Evolutionary conservation across 2,797 vertebrate genomes (phyloP), one percentile per base, ranked within the genome.

Genomic region (Lerista edwardsae): DNA sequence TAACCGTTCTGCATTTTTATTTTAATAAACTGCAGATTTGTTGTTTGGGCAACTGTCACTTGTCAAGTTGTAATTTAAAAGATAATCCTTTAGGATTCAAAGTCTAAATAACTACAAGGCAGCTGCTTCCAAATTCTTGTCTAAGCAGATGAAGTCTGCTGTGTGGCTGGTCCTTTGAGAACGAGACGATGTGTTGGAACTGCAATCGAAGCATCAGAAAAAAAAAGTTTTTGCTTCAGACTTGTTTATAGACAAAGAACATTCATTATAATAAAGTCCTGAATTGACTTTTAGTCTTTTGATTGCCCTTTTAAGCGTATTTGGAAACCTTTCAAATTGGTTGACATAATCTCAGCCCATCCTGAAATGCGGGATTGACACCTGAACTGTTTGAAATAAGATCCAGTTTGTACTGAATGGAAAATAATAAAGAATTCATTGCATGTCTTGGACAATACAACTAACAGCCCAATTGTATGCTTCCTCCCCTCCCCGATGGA

Each of bases 91-190:
- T 86, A 88, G 86, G 84, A 65, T 89, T 92, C 31, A 84, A 90
- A 79, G 79, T 90, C 78, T 90, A 79, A 86, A 29, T 74, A 80
- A 87, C 80, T 94, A 82, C 44, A 89, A 90, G 41, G 61, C 86
- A 79, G 76, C 14, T 29, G 73, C 89, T 93, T 91, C 88, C 90
- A 95, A 92, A 89, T 85, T 79, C 85, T 93, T 86, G 72, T 91
- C 76, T 83, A 65, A 87, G 86, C 75, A 75, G 89, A 88, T 83
- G 89, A 92, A 93, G n/a, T 79, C 81, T 81, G 87, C 85, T 91
- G 82, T 61, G 88, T 85, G 62, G 15, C 83, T 88, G 64, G 17
- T 81, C 55, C 78, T 89, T 57, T 83, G 83, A 90, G 23, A 51
- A 65, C 92, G 79, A 86, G 41, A 84, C 85, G 11, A 91, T 85